A percentile compares a stretch with the other conserved stretches of the same genome.
phyloP scores from a whole-genome alignment of 2,888 invertebrate genomes.

The Latrodectus elegans region DNA sequence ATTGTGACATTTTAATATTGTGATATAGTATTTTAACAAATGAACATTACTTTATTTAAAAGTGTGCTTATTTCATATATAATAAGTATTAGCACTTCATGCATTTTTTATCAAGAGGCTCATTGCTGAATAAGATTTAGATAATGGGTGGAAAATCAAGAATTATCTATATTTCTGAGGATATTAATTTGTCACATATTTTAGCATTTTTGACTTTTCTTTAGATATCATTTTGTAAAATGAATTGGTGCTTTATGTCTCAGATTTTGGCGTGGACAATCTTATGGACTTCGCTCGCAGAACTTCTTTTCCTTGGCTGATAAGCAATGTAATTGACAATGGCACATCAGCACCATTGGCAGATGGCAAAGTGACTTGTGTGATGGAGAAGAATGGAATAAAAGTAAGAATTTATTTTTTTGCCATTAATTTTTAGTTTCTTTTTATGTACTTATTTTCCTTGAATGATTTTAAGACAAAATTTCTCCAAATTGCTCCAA shows the following conservation, averaged over 20 bases:
- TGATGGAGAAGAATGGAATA: slow-evolving; percentile 85
- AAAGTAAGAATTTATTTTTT: slow-evolving; percentile 75
- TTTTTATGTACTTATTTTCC: too few species aligned
- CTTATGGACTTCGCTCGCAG: slow-evolving; percentile 85
- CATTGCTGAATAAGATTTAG: background rate
- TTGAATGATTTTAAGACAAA: too few species aligned
- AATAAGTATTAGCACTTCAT: too few species aligned
- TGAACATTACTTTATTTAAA: too few species aligned
- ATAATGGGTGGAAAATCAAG: background rate
- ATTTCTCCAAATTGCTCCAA: too few species aligned
- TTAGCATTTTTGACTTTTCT: slow-evolving; percentile 15
- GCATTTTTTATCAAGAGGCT: too few species aligned
- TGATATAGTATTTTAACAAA: too few species aligned
- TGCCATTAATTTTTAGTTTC: too few species aligned
- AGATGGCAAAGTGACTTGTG: slow-evolving; percentile 87
- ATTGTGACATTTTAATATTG: too few species aligned
- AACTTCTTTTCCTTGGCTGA: slow-evolving; percentile 91
- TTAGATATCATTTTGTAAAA: slow-evolving; percentile 32
- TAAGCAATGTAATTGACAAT: slow-evolving; percentile 93
- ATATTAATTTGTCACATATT: background rate
- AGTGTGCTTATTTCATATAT: too few species aligned
- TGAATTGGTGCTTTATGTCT: slow-evolving; percentile 26
- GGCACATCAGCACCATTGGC: slow-evolving; percentile 88
- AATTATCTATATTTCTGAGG: background rate
- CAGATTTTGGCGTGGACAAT: slow-evolving; percentile 92